Conservation (phyloP, 2,888 invertebrate genomes). For the Glaucopsyche alexis region DNA sequence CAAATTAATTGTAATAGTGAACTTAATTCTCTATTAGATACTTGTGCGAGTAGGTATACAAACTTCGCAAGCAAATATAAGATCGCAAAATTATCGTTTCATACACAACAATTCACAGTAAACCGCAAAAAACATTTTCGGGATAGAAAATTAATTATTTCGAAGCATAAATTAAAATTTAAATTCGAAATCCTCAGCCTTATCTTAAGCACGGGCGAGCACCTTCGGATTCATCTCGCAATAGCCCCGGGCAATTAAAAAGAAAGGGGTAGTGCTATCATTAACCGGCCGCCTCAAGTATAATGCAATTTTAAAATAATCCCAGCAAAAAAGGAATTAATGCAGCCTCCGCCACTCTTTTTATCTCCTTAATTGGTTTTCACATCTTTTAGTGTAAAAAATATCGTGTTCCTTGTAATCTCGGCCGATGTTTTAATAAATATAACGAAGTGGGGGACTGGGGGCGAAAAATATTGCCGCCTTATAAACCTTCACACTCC, state of each 20-base stretch:
- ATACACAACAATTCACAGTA: not conserved
- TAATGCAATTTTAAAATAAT: slow-evolving; percentile 81
- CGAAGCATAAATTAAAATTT: slow-evolving; percentile 21
- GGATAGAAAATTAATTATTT: slow-evolving; percentile 25
- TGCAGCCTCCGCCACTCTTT: slow-evolving; percentile 79
- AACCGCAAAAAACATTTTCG: slow-evolving; percentile 14
- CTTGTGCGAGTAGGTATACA: not conserved
- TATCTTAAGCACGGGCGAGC: slow-evolving; percentile 65
- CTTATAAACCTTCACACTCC: slow-evolving; percentile 78
- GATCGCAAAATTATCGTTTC: not conserved
- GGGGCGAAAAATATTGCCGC: slow-evolving; percentile 73
- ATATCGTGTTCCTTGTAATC: slow-evolving; percentile 80
- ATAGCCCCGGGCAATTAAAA: slow-evolving; percentile 78
- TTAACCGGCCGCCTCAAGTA: slow-evolving; percentile 78
- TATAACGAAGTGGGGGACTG: slow-evolving; percentile 75
- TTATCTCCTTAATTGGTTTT: slow-evolving; percentile 81
- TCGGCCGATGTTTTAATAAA: slow-evolving; percentile 80
- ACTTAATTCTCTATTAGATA: not conserved
- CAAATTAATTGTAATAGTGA: not conserved
- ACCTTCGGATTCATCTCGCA: slow-evolving; percentile 77
- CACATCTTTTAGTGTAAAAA: slow-evolving; percentile 80
- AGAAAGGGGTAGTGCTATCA: slow-evolving; percentile 78
- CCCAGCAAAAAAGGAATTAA: slow-evolving; percentile 80
- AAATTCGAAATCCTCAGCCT: slow-evolving; percentile 45
- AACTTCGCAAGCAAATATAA: not conserved